Percentiles rank a stretch among this genome's conserved stretches.
Conservation (phyloP, 2,888 invertebrate genomes). For the Pterostichus madidus region DNA sequence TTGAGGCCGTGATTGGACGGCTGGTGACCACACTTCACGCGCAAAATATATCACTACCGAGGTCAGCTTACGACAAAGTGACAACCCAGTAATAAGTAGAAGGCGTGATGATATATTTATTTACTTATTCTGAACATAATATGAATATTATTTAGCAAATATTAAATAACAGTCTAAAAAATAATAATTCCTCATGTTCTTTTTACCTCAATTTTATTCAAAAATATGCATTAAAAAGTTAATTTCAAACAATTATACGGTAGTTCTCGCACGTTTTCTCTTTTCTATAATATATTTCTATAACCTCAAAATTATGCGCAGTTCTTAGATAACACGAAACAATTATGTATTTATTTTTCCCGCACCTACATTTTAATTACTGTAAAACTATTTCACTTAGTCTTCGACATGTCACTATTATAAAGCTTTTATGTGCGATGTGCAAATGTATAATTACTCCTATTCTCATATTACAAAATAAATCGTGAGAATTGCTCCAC, state of each 20-base stretch:
- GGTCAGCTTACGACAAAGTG: too few species aligned
- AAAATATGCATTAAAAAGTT: not conserved
- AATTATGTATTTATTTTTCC: constrained; percentile 14
- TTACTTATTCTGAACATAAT: too few species aligned
- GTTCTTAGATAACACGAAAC: constrained; percentile 6
- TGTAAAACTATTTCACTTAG: not conserved
- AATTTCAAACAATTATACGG: constrained; percentile 1
- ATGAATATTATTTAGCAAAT: too few species aligned
- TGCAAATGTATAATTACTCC: not conserved
- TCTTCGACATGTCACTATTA: not conserved
- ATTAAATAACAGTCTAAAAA: too few species aligned
- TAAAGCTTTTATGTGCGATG: not conserved
- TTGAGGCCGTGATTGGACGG: too few species aligned
- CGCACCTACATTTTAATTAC: constrained; percentile 10
- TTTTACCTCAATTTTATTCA: constrained; percentile 8
- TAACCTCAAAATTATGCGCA: constrained; percentile 30
- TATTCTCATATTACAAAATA: constrained; percentile 1
- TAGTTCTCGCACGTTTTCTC: constrained; percentile 10
- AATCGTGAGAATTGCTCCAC: constrained; percentile 7
- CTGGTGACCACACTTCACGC: too few species aligned
- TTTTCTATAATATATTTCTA: not conserved
- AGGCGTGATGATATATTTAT: too few species aligned
- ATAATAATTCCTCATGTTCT: constrained; percentile 21
- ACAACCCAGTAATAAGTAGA: too few species aligned
- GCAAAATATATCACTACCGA: too few species aligned